Percentiles rank a stretch among this genome's conserved stretches.
These are phyloP conservation scores for Phasia obesa DNA, from an alignment of 2,888 invertebrate genomes.

Conservation along the genomic window DNA sequence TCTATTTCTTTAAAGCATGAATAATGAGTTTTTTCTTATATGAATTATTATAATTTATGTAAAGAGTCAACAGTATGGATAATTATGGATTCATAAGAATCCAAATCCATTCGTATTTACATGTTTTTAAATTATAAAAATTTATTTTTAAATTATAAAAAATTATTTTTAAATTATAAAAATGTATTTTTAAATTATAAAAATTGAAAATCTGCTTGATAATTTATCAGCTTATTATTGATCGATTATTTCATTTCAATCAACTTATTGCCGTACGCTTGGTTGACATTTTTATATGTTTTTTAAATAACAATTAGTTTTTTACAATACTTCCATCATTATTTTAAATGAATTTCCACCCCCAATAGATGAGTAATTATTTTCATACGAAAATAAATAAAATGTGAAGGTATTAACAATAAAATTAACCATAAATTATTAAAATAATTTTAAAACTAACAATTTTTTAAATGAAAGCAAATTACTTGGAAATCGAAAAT, in stretches of 20 bases:
- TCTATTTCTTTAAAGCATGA: too few species aligned
- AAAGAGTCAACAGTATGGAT: too few species aligned
- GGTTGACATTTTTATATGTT: background rate
- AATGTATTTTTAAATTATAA: too few species aligned
- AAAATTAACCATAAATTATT: background rate
- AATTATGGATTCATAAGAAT: too few species aligned
- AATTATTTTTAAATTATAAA: too few species aligned
- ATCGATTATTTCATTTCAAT: conserved; percentile 14
- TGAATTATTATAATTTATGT: too few species aligned
- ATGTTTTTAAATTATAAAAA: too few species aligned
- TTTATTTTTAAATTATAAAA: too few species aligned
- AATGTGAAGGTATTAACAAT: background rate
- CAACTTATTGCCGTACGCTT: conserved; percentile 12
- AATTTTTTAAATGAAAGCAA: too few species aligned
- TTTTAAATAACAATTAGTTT: conserved; percentile 7
- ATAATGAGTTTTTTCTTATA: too few species aligned
- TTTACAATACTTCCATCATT: background rate
- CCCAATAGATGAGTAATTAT: conserved; percentile 13
- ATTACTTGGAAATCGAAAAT: background rate
- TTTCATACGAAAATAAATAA: background rate
- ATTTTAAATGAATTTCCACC: conserved; percentile 22
- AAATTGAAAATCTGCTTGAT: background rate
- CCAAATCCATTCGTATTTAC: too few species aligned
- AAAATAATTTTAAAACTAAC: background rate
- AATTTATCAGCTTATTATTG: conserved; percentile 5